Evolutionary conservation across 2,888 invertebrate genomes (phyloP).

Genomic region (Tetanocera ferruginea): DNA sequence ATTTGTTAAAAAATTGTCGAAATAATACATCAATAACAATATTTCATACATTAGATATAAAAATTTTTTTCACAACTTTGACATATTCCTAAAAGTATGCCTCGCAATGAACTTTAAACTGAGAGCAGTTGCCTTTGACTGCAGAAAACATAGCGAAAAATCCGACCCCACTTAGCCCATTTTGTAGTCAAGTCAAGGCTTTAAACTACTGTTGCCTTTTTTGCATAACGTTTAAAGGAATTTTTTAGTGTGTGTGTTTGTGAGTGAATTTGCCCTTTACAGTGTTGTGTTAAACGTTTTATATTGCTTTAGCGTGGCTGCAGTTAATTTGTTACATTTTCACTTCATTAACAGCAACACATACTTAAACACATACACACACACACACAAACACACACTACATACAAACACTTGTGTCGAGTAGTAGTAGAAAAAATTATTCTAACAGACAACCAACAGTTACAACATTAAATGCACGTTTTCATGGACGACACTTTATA

Average conservation of each 20-base stretch:
- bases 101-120: too few species aligned
- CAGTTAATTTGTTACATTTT: slow-evolving; percentile 18
- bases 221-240: background rate
- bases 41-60: too few species aligned
- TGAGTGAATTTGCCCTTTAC: background rate
- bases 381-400: background rate
- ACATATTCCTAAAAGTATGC: too few species aligned
- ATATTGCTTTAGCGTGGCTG: background rate
- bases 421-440: background rate
- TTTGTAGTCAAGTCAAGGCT: too few species aligned
- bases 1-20: too few species aligned
- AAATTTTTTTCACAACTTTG: too few species aligned
- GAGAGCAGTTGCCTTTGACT: too few species aligned
- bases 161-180: too few species aligned
- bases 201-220: too few species aligned
- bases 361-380: slow-evolving; percentile 2
- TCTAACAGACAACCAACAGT: background rate
- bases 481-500: background rate
- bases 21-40: too few species aligned
- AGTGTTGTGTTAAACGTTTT: background rate
- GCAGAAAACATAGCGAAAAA: too few species aligned
- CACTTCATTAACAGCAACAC: background rate
- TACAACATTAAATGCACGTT: background rate
- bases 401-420: background rate
- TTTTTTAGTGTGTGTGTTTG: slow-evolving; percentile 18